These are phyloP conservation scores for Epirrhoe tristata DNA, from an alignment of 2,888 invertebrate genomes.

Conservation along the genomic window DNA sequence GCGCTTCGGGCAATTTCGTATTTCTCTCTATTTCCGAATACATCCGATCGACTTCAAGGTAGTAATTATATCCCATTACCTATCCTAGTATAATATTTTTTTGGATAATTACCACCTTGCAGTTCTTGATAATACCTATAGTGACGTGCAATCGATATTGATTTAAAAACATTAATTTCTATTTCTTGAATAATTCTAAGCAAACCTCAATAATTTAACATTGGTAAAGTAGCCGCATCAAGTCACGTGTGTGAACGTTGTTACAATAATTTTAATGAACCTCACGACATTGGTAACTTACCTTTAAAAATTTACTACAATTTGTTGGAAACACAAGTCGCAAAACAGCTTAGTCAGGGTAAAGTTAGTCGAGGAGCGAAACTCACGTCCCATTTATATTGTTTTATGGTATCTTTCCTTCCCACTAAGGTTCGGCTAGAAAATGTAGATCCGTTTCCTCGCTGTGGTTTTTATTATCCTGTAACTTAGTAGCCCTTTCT, in stretches of 20 bases:
- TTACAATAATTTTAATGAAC: constrained; percentile 10
- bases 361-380: constrained; percentile 62
- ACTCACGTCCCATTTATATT: constrained; percentile 78
- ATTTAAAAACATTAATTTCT: not conserved
- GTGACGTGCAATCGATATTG: not conserved
- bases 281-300: constrained; percentile 15
- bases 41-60: no score
- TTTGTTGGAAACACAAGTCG: constrained; percentile 51
- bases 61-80: no score
- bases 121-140: no score
- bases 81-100: no score
- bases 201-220: not conserved
- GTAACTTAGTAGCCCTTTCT: constrained; percentile 21
- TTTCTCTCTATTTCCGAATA: no score
- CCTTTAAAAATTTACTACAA: constrained; percentile 33
- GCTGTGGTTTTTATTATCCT: constrained; percentile 61
- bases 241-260: not conserved
- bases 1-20: no score
- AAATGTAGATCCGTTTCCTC: constrained; percentile 67
- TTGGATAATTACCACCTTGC: no score
- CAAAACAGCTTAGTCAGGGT: constrained; percentile 56
- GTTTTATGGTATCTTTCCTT: constrained; percentile 78
- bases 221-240: not conserved
- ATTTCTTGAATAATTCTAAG: not conserved
- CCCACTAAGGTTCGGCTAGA: constrained; percentile 63